Evolutionary conservation across 2,113 vertebrate species (phyloP).

Genomic region (Pycnonotus jocosus): DNA sequence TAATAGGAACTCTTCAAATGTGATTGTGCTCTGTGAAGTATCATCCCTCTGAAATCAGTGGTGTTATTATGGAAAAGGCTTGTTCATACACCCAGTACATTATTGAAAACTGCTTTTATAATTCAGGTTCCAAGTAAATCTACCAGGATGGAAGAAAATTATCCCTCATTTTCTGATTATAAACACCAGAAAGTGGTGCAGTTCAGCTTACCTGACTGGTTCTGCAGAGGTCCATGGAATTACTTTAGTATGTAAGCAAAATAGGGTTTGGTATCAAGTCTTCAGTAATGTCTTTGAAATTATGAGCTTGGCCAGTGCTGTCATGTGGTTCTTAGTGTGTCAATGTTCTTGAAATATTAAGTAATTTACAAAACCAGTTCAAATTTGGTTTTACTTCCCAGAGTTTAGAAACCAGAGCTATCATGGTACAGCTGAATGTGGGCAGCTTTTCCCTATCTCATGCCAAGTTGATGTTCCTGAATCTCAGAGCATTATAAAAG

Average conservation of each 20-base stretch:
- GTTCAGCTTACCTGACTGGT: not conserved
- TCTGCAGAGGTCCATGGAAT: not conserved
- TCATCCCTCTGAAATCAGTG: constrained; percentile 43
- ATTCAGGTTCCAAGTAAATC: constrained; percentile 20
- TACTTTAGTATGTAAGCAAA: not conserved
- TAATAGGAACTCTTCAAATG: constrained; percentile 51
- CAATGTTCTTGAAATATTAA: not conserved
- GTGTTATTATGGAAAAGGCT: constrained; percentile 56
- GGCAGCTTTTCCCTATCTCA: fast-evolving
- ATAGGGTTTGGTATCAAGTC: not conserved
- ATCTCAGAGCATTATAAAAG: not conserved
- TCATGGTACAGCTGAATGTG: not conserved
- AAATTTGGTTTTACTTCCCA: not conserved
- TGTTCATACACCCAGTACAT: constrained; percentile 12
- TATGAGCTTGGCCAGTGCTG: not conserved
- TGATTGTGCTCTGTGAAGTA: constrained; percentile 42
- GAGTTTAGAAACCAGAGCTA: not conserved
- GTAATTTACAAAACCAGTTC: not conserved
- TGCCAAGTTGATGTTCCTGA: not conserved
- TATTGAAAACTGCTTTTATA: constrained; percentile 57
- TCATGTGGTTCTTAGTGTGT: not conserved
- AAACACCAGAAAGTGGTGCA: not conserved
- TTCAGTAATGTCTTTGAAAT: not conserved
- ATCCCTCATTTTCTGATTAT: not conserved
- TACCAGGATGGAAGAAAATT: not conserved